phyloP scores from a whole-genome alignment of 2,888 invertebrate species.

The Heliconius sara region DNA sequence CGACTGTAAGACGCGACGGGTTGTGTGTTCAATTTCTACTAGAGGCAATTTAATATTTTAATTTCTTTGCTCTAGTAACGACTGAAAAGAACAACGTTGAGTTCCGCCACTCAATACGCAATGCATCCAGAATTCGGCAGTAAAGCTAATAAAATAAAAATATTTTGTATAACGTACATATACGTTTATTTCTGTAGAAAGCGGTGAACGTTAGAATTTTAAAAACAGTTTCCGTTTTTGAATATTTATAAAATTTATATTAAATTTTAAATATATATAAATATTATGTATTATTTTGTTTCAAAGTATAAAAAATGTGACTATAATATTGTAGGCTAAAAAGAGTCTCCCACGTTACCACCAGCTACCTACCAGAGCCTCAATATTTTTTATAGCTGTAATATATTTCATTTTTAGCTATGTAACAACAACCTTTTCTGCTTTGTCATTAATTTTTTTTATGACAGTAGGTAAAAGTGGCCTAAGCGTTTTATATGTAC shows the following conservation, averaged over 20 bases:
- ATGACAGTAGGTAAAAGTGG: conserved; percentile 7
- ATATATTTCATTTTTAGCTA: neutral
- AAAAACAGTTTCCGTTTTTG: neutral
- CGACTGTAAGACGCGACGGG: too few species aligned
- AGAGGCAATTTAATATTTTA: too few species aligned
- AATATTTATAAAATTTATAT: neutral
- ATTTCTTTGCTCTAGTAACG: too few species aligned
- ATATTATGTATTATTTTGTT: too few species aligned
- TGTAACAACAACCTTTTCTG: neutral
- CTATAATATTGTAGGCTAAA: neutral
- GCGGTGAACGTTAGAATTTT: neutral
- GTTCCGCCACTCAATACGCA: too few species aligned
- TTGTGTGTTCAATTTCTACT: too few species aligned
- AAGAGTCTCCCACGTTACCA: neutral
- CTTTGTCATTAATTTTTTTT: neutral
- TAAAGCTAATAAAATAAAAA: too few species aligned
- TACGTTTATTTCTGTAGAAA: neutral
- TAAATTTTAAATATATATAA: too few species aligned
- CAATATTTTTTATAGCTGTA: neutral
- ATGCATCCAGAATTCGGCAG: too few species aligned
- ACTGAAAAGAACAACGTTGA: too few species aligned
- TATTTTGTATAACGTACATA: neutral
- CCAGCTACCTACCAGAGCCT: neutral
- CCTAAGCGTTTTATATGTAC: conserved; percentile 28
- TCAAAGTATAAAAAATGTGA: neutral